Percentiles rank a stretch among this genome's conserved stretches.
Conservation (phyloP, 2,888 invertebrate genomes). For the Nematopogon swammerdamellus region DNA sequence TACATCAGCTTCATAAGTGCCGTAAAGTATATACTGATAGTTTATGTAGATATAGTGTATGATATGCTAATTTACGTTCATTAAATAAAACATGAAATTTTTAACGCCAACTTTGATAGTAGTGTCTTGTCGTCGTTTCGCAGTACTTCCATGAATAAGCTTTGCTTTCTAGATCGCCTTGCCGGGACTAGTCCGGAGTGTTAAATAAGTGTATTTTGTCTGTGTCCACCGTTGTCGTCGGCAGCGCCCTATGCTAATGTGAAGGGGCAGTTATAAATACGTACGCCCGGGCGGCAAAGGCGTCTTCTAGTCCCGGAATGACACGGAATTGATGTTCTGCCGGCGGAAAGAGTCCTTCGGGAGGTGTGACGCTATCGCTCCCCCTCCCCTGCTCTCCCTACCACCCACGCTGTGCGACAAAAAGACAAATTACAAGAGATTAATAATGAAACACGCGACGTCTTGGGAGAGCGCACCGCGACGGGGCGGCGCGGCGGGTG, state of each 20-base stretch:
- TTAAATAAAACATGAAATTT: too few species aligned
- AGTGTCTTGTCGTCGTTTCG: too few species aligned
- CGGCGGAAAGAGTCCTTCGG: constrained; percentile 1
- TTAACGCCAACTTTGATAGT: too few species aligned
- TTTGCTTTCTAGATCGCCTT: too few species aligned
- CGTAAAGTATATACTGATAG: too few species aligned
- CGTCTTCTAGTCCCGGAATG: neutral
- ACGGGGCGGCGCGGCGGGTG: neutral
- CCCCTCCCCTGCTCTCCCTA: neutral
- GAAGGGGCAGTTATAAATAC: neutral
- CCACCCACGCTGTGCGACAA: neutral
- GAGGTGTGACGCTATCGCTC: constrained; percentile 1
- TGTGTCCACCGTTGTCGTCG: neutral
- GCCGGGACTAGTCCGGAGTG: neutral
- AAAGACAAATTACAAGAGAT: constrained; percentile 4
- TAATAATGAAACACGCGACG: constrained; percentile 2
- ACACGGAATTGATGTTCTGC: neutral
- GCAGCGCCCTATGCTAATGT: neutral
- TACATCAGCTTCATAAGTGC: too few species aligned
- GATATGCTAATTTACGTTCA: too few species aligned
- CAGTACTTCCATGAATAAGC: too few species aligned
- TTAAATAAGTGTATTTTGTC: neutral
- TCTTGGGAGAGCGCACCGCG: neutral
- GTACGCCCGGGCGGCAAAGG: neutral
- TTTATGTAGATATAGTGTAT: too few species aligned